Evolutionary conservation across 2,888 invertebrate species (phyloP).

Genomic region (Catocala nupta): DNA sequence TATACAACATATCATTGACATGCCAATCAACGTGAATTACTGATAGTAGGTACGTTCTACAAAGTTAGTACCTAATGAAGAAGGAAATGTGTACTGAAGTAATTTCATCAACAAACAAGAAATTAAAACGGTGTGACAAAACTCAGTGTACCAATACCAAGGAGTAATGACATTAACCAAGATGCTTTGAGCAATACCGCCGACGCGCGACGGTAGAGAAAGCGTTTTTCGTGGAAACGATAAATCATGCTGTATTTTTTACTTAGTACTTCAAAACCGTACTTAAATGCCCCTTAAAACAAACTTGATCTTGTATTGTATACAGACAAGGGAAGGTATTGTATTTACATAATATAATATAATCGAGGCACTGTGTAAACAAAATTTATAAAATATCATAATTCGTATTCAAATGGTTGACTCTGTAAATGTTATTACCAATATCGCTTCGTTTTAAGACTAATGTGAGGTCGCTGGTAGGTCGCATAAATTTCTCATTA

Average conservation of each 20-base stretch:
- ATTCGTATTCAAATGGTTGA: slow-evolving; percentile 35
- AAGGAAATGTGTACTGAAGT: slow-evolving; percentile 7
- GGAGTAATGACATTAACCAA: slow-evolving; percentile 60
- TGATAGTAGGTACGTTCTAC: too few species aligned
- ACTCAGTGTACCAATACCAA: slow-evolving; percentile 55
- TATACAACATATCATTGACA: too few species aligned
- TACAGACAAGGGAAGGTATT: too few species aligned
- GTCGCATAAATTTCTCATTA: slow-evolving; percentile 43
- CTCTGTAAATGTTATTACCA: slow-evolving; percentile 29
- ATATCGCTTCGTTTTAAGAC: slow-evolving; percentile 32
- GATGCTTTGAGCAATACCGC: slow-evolving; percentile 62
- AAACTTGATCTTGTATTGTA: slow-evolving; percentile 1
- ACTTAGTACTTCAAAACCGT: slow-evolving; percentile 22
- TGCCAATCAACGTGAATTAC: too few species aligned
- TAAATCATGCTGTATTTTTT: slow-evolving; percentile 56
- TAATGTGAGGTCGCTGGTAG: slow-evolving; percentile 38
- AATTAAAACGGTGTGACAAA: slow-evolving; percentile 55
- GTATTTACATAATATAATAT: slow-evolving; percentile 11
- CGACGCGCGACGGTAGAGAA: slow-evolving; percentile 73
- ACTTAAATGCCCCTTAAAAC: slow-evolving; percentile 13
- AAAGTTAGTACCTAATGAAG: neutral
- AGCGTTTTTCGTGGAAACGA: slow-evolving; percentile 79
- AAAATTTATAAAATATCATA: slow-evolving; percentile 27
- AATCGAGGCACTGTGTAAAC: slow-evolving; percentile 21
- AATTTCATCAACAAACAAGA: slow-evolving; percentile 26